These are phyloP conservation scores for Cerastis rubricosa DNA, from an alignment of 2,888 invertebrate species.

Conservation along the genomic window DNA sequence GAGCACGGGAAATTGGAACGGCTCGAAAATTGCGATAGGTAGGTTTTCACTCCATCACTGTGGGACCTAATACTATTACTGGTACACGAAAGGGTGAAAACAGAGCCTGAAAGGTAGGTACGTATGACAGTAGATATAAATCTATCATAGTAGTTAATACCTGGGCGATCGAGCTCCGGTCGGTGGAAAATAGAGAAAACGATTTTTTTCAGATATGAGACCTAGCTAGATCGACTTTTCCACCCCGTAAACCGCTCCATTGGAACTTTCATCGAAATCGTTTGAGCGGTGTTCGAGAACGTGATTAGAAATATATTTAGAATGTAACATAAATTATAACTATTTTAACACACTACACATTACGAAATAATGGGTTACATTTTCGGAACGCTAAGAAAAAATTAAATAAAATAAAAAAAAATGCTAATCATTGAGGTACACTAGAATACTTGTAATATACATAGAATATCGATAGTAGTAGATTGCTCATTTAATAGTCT, in stretches of 20 bases:
- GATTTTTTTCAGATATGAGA: background rate
- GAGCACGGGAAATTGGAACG: slow-evolving; percentile 36
- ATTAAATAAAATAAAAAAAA: too few relatives aligned
- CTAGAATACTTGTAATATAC: too few relatives aligned
- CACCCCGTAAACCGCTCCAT: background rate
- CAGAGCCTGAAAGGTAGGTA: slow-evolving; percentile 1
- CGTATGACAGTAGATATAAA: background rate
- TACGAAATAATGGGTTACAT: too few relatives aligned
- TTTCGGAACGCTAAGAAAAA: too few relatives aligned
- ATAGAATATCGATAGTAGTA: too few relatives aligned
- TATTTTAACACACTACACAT: too few relatives aligned
- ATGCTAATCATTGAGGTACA: too few relatives aligned
- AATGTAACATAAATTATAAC: too few relatives aligned
- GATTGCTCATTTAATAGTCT: background rate
- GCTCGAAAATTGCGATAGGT: slow-evolving; percentile 39
- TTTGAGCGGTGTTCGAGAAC: background rate
- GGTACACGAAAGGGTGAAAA: background rate
- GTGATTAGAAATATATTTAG: background rate
- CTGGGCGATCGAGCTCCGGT: background rate
- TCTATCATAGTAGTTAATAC: slow-evolving; percentile 1
- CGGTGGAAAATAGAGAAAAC: background rate
- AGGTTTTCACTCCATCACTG: slow-evolving; percentile 40
- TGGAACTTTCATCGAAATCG: background rate
- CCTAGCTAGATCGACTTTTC: background rate
- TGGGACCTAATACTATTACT: slow-evolving; percentile 32